These are phyloP conservation scores for Barbus barbus DNA, from an alignment of 2,113 vertebrate genomes.

Conservation along the genomic window DNA sequence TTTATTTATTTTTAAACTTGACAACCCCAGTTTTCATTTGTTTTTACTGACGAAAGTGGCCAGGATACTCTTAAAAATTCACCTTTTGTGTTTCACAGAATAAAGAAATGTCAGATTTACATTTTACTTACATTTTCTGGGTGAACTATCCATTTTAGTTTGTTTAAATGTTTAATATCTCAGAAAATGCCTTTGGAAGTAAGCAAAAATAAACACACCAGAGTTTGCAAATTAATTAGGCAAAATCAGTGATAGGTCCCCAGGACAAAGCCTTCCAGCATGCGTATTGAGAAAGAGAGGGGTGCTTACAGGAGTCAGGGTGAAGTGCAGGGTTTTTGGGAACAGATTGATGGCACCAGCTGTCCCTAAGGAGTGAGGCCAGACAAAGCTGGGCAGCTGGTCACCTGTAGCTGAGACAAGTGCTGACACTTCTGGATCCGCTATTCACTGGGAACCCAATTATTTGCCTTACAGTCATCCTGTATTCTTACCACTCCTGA, in stretches of 20 bases:
- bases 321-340: slow-evolving; percentile 56
- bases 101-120: not conserved
- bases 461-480: slow-evolving; percentile 44
- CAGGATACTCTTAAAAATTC: not conserved
- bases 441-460: slow-evolving; percentile 64
- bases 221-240: not conserved
- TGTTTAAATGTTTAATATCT: not conserved
- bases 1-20: too few relatives aligned
- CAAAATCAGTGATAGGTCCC: not conserved
- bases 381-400: slow-evolving; percentile 74
- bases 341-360: slow-evolving; percentile 77
- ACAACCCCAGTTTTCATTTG: too few relatives aligned
- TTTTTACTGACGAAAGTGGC: too few relatives aligned
- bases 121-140: too few relatives aligned
- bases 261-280: slow-evolving; percentile 1
- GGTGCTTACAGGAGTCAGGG: slow-evolving; percentile 59
- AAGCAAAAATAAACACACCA: not conserved
- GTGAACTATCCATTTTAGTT: not conserved
- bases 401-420: slow-evolving; percentile 71
- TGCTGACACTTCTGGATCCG: slow-evolving; percentile 65
- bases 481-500: slow-evolving; percentile 1
- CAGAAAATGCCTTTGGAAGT: not conserved
- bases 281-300: not conserved
- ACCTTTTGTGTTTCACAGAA: not conserved
- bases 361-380: slow-evolving; percentile 67